phyloP scores from a whole-genome alignment of 1,140 invertebrate genomes.

The Calycopis cecrops region DNA sequence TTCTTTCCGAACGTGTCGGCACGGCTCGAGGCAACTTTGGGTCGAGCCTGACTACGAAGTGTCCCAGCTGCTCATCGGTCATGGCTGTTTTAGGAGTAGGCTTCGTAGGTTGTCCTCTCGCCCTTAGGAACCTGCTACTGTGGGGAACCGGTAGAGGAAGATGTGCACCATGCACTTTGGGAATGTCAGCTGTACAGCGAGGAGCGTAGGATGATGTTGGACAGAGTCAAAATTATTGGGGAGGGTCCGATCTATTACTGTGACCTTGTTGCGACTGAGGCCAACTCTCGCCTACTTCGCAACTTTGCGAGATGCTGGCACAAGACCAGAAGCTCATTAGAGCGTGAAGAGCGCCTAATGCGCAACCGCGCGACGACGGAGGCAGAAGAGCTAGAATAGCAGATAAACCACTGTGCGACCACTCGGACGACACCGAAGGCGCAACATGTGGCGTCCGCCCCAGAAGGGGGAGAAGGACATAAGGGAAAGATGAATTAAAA shows the following conservation, averaged over 20 bases:
- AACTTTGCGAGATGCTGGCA: conserved; percentile 14
- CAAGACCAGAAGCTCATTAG: neutral
- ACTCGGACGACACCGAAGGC: no score
- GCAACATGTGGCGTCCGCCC: no score
- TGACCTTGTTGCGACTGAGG: conserved; percentile 11
- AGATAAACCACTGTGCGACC: no score
- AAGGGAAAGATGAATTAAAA: no score
- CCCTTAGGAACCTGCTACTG: conserved; percentile 1
- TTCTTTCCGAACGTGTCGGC: conserved; percentile 19
- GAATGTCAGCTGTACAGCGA: conserved; percentile 13
- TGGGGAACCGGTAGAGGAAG: neutral
- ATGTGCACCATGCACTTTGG: conserved; percentile 17
- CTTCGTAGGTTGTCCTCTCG: conserved; percentile 7
- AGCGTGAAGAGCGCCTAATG: neutral
- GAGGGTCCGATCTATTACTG: conserved; percentile 17
- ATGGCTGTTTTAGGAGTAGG: conserved; percentile 16
- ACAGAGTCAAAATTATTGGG: conserved; percentile 8
- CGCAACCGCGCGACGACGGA: no score
- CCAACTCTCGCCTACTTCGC: conserved; percentile 12
- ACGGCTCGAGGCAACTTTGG: no score
- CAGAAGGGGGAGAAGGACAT: no score
- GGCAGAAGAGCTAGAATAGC: no score
- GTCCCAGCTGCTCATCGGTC: no score
- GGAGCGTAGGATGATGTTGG: conserved; percentile 3
- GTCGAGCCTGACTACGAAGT: no score